Evolutionary conservation across 2,888 invertebrate species (phyloP).

Genomic region (Orthonychiurus folsomi): DNA sequence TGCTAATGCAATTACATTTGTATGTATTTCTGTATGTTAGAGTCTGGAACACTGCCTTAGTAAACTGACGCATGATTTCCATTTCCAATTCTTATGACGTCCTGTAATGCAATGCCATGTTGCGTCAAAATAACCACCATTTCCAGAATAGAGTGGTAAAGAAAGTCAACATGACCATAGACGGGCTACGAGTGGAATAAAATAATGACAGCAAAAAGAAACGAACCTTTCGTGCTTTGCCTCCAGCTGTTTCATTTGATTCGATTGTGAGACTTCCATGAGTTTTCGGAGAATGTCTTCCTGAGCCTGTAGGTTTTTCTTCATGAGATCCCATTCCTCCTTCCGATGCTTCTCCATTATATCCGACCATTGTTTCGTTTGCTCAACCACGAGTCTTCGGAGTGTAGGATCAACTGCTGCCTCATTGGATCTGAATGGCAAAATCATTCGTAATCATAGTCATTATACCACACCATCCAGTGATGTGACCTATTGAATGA

Average conservation of each 20-base stretch:
- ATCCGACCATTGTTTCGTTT: slow-evolving; percentile 80
- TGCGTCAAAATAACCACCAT: background rate
- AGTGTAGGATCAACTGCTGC: slow-evolving; percentile 67
- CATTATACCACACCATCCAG: too few relatives aligned
- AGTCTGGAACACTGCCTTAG: too few relatives aligned
- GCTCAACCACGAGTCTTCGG: slow-evolving; percentile 76
- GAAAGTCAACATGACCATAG: too few relatives aligned
- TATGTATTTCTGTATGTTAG: too few relatives aligned
- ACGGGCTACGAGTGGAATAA: too few relatives aligned
- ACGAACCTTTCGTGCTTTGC: slow-evolving; percentile 71
- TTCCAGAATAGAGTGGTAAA: background rate
- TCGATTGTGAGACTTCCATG: slow-evolving; percentile 70
- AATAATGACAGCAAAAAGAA: too few relatives aligned
- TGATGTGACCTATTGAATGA: too few relatives aligned
- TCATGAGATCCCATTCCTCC: slow-evolving; percentile 67
- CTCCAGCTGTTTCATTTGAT: slow-evolving; percentile 81
- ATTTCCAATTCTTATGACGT: too few relatives aligned
- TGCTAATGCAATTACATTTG: too few relatives aligned
- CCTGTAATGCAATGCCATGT: too few relatives aligned
- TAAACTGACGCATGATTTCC: too few relatives aligned
- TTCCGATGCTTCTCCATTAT: slow-evolving; percentile 52
- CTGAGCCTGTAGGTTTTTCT: slow-evolving; percentile 53
- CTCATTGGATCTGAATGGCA: slow-evolving; percentile 48
- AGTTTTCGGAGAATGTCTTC: slow-evolving; percentile 58
- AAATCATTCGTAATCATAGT: too few relatives aligned